Evolutionary conservation across 2,797 vertebrate genomes (phyloP).

Genomic region (Linurgus olivaceus): DNA sequence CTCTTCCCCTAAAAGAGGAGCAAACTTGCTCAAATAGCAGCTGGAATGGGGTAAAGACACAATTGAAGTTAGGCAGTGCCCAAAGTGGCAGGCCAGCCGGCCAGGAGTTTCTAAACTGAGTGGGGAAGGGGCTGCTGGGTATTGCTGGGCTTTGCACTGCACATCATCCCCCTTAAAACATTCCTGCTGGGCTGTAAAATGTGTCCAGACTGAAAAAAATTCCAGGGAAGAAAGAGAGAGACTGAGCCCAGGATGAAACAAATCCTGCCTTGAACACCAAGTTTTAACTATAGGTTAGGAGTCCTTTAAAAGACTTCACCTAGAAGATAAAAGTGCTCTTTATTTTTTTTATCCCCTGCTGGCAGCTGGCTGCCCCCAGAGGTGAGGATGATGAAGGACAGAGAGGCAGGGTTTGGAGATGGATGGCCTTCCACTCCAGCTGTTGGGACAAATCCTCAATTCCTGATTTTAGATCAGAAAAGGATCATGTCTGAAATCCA

Average conservation of each 20-base stretch:
- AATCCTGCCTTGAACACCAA: neutral
- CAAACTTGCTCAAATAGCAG: neutral
- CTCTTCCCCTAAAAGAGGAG: neutral
- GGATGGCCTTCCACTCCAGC: neutral
- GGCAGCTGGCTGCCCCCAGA: neutral
- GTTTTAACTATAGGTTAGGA: neutral
- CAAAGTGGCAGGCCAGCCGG: neutral
- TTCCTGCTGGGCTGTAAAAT: neutral
- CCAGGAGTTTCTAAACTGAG: neutral
- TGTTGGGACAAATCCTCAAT: neutral
- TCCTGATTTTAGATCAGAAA: neutral
- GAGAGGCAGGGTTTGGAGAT: neutral
- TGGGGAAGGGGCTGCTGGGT: neutral
- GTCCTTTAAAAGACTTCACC: neutral
- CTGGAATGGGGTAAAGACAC: neutral
- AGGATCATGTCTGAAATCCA: neutral
- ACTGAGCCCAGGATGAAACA: neutral
- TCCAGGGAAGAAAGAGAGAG: neutral
- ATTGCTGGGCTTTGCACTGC: neutral
- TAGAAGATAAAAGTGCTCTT: neutral
- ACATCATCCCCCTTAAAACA: neutral
- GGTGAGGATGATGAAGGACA: neutral
- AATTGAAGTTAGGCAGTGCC: rapidly evolving
- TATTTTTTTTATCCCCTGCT: neutral
- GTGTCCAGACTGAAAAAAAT: neutral